phyloP scores from a whole-genome alignment of 2,888 invertebrate species.

The Helicoverpa assulta region DNA sequence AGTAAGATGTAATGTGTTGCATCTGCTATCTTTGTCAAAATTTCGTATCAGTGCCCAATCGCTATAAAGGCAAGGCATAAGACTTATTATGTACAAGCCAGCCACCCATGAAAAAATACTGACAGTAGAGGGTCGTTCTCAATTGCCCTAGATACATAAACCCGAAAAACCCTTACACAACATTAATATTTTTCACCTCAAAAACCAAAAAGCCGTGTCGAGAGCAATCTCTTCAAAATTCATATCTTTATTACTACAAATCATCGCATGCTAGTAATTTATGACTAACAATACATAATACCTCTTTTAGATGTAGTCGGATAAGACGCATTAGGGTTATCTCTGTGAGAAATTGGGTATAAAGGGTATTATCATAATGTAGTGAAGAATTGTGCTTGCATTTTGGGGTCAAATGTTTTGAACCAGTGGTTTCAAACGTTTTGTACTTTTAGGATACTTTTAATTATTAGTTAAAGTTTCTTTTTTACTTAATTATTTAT shows the following conservation, averaged over 20 bases:
- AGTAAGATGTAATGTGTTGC: too few relatives aligned
- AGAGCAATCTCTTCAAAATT: neutral
- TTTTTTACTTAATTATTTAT: too few relatives aligned
- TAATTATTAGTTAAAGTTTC: too few relatives aligned
- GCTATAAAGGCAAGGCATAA: too few relatives aligned
- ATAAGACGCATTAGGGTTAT: conserved; percentile 50
- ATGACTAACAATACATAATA: conserved; percentile 48
- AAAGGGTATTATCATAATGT: conserved; percentile 18
- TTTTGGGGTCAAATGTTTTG: conserved; percentile 45
- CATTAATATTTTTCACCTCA: neutral
- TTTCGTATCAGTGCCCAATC: too few relatives aligned
- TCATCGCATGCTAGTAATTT: conserved; percentile 28
- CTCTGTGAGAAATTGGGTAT: conserved; percentile 49
- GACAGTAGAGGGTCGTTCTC: neutral
- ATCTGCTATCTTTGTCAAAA: too few relatives aligned
- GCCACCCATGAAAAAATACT: neutral
- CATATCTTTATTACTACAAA: conserved; percentile 32
- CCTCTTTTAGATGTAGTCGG: conserved; percentile 40
- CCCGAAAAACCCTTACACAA: neutral
- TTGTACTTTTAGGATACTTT: neutral
- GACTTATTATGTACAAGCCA: neutral
- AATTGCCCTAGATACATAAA: neutral
- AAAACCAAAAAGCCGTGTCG: conserved; percentile 5
- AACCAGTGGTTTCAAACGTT: neutral
- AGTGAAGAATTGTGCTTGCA: conserved; percentile 27